These are phyloP conservation scores for Uropetala carovei DNA, from an alignment of 2,888 invertebrate genomes.

Conservation along the genomic window DNA sequence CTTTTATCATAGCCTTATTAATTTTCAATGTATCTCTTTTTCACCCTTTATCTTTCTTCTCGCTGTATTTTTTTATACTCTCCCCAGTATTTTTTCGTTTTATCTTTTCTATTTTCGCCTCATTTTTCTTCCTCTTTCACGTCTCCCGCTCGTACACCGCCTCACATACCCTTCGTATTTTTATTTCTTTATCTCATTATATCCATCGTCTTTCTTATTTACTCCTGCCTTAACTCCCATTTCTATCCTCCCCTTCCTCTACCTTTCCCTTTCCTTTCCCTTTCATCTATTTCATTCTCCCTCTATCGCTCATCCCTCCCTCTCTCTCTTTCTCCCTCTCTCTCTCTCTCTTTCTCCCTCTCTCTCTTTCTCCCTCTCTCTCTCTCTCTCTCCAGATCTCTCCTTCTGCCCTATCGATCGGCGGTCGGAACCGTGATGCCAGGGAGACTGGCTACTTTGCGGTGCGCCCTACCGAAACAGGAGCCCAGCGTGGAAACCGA, in stretches of 20 bases:
- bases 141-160: not conserved
- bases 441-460: constrained; percentile 42
- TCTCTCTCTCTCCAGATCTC: not conserved
- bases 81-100: no score
- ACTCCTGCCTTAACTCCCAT: not conserved
- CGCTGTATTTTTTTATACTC: no score
- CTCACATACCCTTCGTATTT: not conserved
- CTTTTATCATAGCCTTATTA: no score
- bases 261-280: not conserved
- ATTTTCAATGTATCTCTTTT: no score
- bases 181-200: not conserved
- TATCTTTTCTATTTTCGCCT: not conserved
- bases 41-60: no score
- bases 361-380: not conserved
- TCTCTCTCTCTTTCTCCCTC: not conserved
- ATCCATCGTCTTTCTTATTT: not conserved
- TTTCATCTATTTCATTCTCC: not conserved
- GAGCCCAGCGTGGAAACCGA: constrained; percentile 19
- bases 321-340: not conserved
- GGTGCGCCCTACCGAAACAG: constrained; percentile 42
- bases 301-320: not conserved
- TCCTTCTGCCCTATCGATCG: constrained; percentile 51
- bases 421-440: constrained; percentile 44
- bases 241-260: not conserved
- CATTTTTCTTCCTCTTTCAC: not conserved